A percentile compares a stretch with the other conserved stretches of the same genome.
Conservation (phyloP, 1,140 invertebrate genomes). For the Rhyacophila brunnea region DNA sequence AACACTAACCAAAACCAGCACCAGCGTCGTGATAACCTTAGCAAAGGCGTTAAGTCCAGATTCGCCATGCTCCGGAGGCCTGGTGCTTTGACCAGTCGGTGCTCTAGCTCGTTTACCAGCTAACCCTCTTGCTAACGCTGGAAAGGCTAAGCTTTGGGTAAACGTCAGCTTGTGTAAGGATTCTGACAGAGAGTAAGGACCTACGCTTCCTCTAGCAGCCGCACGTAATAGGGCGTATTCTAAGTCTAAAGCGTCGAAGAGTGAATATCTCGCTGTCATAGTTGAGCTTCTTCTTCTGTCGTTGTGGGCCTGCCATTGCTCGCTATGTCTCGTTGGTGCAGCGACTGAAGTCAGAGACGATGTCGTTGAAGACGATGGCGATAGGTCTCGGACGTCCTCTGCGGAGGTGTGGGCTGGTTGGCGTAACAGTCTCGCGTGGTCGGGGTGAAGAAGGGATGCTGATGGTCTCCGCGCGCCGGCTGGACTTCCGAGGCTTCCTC, state of each 20-base stretch:
- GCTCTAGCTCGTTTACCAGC: constrained; percentile 63
- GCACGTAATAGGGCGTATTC: constrained; percentile 68
- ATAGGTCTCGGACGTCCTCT: constrained; percentile 49
- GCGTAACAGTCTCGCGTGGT: constrained; percentile 62
- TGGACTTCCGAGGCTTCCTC: constrained; percentile 38
- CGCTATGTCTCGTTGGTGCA: constrained; percentile 46
- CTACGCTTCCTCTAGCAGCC: constrained; percentile 67
- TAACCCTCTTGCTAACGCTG: constrained; percentile 66
- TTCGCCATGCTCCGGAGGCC: constrained; percentile 59
- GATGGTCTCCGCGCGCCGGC: constrained; percentile 49
- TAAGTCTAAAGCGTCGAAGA: constrained; percentile 69
- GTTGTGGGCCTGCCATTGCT: constrained; percentile 43
- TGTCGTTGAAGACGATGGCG: constrained; percentile 56
- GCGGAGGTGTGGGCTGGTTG: constrained; percentile 47
- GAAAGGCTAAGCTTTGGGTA: constrained; percentile 72
- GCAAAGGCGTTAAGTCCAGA: constrained; percentile 68
- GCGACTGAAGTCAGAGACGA: constrained; percentile 58
- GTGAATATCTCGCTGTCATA: constrained; percentile 61
- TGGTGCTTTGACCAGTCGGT: constrained; percentile 50
- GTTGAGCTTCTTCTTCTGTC: constrained; percentile 51
- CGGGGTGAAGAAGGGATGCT: constrained; percentile 62
- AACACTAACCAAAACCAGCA: constrained; percentile 69
- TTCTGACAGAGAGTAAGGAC: constrained; percentile 69
- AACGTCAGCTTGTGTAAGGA: constrained; percentile 74
- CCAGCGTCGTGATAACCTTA: constrained; percentile 68